Percentiles rank a stretch among this genome's conserved stretches.
phyloP scores from a whole-genome alignment of 2,113 vertebrate genomes.

The Origma solitaria region DNA sequence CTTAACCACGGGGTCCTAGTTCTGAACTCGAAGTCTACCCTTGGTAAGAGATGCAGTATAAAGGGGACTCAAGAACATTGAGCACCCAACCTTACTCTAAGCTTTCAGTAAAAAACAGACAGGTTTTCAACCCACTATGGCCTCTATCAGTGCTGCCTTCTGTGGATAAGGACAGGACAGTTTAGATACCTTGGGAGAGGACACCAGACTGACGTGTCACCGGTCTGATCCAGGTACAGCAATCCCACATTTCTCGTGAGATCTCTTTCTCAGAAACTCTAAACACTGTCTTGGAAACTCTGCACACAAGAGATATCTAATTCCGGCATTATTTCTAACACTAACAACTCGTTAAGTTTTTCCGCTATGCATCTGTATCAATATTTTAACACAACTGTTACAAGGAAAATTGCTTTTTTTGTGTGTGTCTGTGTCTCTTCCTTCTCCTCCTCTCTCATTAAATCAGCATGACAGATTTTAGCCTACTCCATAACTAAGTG shows the following conservation, averaged over 20 bases:
- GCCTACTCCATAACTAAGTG: constrained; percentile 57
- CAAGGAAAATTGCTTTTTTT: constrained; percentile 57
- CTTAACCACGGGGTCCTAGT: neutral
- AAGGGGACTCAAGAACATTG: neutral
- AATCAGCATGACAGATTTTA: constrained; percentile 58
- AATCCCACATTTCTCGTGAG: constrained; percentile 10
- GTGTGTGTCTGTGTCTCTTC: constrained; percentile 4
- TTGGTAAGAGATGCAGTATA: neutral
- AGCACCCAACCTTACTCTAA: neutral
- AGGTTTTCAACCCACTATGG: neutral
- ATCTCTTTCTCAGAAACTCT: constrained; percentile 38
- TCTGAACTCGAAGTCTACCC: neutral
- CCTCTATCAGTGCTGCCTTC: neutral
- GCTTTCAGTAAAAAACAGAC: neutral
- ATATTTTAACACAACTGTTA: constrained; percentile 68
- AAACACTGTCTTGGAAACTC: constrained; percentile 43
- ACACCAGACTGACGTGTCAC: neutral
- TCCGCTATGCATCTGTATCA: constrained; percentile 58
- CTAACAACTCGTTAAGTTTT: constrained; percentile 54
- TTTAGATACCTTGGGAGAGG: neutral
- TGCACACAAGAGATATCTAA: constrained; percentile 41
- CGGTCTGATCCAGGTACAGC: neutral
- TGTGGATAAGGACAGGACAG: neutral
- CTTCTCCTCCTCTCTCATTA: constrained; percentile 52
- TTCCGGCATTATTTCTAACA: constrained; percentile 58